Evolutionary conservation across 2,113 vertebrate genomes (phyloP), one percentile per base, ranked within the genome.

Genomic region (Equus quagga): DNA sequence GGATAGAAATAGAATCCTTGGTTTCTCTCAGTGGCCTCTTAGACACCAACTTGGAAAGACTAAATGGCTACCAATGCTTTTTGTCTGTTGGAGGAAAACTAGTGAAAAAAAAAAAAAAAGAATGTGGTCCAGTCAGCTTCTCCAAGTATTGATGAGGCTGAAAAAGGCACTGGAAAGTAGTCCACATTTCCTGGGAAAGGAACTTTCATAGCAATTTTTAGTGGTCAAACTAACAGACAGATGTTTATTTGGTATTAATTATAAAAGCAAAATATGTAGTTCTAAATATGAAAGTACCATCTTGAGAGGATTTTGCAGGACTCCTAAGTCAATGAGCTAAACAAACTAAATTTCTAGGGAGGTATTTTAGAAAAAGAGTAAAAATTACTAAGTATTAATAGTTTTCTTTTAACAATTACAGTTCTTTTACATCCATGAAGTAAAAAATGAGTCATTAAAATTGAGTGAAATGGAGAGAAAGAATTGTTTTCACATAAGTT

Each of bases 1-100:
- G 46, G 78, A n/a, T 76, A 88, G 62, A 92, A 96, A 96, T 86
- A 92, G 89, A 91, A 33, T 56, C 23, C 85, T 78, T 36, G 36
- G 70, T 97, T 69, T 94, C 36, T 85, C 75, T 83, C 26, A 28
- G 7, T 93, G 41, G 36, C 26, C 33, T 13, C 15, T 41, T 51
- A 41, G 51, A 87, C 8, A 87, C 62, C n/a, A 87, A n/a, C 54
- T 81, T 81, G 54, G 41, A 76, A 87, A 83, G 46, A 75, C 6
- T 96, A 78, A 72, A 46, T 70, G 24, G 23, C 33, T 89, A 11
- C 44, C 76, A 24, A 75, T 72, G 31, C 6, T 64, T 78, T 19
- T 75, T 89, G 54, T 86, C 67, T 67, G 3, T 83, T 58, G 65
- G 10, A 86, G 51, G 75, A 79, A 91, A 72, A 85, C 5, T 60